Evolutionary conservation across 2,797 vertebrate species (phyloP).

Genomic region (Anabacerthia variegaticeps): DNA sequence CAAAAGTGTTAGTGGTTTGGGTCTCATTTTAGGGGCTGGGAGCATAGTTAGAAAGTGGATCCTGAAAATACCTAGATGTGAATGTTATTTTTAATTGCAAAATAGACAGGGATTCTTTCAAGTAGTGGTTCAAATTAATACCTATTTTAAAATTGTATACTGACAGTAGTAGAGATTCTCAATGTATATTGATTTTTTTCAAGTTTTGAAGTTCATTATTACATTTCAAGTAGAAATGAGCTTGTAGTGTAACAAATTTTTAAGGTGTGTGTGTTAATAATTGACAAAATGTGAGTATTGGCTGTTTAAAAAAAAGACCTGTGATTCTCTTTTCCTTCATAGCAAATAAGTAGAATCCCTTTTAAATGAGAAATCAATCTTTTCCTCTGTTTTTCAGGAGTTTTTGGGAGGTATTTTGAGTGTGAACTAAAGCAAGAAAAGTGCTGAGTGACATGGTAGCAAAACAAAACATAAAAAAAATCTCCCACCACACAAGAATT

Average conservation of each 20-base stretch:
- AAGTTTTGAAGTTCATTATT: neutral
- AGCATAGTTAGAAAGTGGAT: neutral
- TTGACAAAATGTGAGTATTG: neutral
- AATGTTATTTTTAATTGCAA: neutral
- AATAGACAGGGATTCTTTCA: neutral
- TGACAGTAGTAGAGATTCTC: neutral
- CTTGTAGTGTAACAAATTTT: neutral
- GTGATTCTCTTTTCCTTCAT: neutral
- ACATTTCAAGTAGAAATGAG: neutral
- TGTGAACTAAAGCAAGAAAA: neutral
- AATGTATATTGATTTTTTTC: neutral
- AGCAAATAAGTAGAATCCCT: neutral
- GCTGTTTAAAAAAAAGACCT: neutral
- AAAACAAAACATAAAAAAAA: neutral
- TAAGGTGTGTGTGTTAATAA: neutral
- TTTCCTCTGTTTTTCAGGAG: neutral
- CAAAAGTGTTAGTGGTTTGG: neutral
- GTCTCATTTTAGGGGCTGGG: neutral
- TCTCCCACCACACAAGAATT: neutral
- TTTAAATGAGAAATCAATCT: neutral
- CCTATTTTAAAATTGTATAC: neutral
- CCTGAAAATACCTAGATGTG: neutral
- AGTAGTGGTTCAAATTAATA: neutral
- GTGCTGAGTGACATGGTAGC: neutral
- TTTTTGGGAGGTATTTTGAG: neutral